phyloP scores from a whole-genome alignment of 1,140 invertebrate genomes.

The Trichomalopsis sarcophagae region DNA sequence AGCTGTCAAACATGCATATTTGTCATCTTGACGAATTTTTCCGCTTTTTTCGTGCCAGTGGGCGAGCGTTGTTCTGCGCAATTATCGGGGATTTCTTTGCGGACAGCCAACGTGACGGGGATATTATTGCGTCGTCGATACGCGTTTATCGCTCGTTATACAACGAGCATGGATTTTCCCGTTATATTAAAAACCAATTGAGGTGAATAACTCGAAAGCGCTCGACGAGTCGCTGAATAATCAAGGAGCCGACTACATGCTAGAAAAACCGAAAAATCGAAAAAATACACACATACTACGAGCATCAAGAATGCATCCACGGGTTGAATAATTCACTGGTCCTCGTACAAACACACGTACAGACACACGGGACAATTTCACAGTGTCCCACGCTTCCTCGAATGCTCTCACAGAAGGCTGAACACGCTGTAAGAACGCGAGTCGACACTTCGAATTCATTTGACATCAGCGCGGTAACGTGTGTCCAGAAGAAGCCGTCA shows the following conservation, averaged over 20 bases:
- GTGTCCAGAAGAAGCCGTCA: conserved; percentile 1
- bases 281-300: not conserved
- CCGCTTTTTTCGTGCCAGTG: not conserved
- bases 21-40: conserved; percentile 30
- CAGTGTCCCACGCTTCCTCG: not conserved
- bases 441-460: conserved; percentile 17
- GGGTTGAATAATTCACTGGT: not conserved
- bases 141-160: not conserved
- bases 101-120: not conserved
- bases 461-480: not conserved
- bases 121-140: not conserved
- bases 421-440: not conserved
- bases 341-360: not conserved
- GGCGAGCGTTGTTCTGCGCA: not conserved
- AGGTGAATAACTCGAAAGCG: no score
- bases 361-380: not conserved
- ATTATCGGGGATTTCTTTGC: not conserved
- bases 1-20: conserved; percentile 45
- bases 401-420: not conserved
- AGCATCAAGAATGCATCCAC: not conserved
- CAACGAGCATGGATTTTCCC: no score
- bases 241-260: not conserved
- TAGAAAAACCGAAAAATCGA: not conserved
- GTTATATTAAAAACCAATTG: no score
- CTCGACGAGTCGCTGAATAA: no score